Percentiles rank a stretch among this genome's conserved stretches.
Evolutionary conservation across 2,113 vertebrate species (phyloP).

Genomic region (Thunnus thynnus): DNA sequence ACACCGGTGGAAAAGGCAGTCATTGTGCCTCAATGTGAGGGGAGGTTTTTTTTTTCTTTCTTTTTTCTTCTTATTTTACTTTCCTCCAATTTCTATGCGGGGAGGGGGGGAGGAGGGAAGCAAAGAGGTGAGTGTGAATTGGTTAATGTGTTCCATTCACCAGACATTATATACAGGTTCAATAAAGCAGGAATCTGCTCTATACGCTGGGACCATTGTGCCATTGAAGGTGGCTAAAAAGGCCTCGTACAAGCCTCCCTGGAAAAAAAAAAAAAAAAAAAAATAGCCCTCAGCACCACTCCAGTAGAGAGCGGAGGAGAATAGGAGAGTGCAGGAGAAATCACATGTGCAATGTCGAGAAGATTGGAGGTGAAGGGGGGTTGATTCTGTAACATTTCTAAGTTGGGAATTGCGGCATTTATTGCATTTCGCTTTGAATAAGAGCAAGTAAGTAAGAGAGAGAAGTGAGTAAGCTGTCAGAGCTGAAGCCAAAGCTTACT

Average conservation of each 20-base stretch:
- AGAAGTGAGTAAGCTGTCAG: neutral
- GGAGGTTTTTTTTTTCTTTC: slow-evolving; percentile 34
- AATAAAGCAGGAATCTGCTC: slow-evolving; percentile 82
- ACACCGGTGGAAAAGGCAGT: slow-evolving; percentile 80
- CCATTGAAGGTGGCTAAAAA: slow-evolving; percentile 75
- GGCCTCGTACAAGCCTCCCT: slow-evolving; percentile 65
- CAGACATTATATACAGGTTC: slow-evolving; percentile 81
- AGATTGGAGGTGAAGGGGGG: slow-evolving; percentile 5
- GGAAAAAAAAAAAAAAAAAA: slow-evolving; percentile 25
- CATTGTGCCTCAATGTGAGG: slow-evolving; percentile 79
- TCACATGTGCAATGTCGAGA: slow-evolving; percentile 46
- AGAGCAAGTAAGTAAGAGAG: neutral
- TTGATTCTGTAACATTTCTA: slow-evolving; percentile 48
- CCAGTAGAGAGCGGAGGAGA: slow-evolving; percentile 64
- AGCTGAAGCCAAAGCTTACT: neutral
- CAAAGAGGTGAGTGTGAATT: slow-evolving; percentile 73
- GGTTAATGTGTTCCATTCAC: slow-evolving; percentile 83
- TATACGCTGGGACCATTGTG: slow-evolving; percentile 77
- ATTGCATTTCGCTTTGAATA: slow-evolving; percentile 3
- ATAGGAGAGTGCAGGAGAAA: slow-evolving; percentile 40
- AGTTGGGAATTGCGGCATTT: slow-evolving; percentile 10
- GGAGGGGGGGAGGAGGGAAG: slow-evolving; percentile 1
- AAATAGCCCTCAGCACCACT: slow-evolving; percentile 70
- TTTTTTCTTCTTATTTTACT: slow-evolving; percentile 62
- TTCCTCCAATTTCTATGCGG: slow-evolving; percentile 55